phyloP scores from a whole-genome alignment of 2,888 invertebrate genomes.

The Drosophila acutilabella region DNA sequence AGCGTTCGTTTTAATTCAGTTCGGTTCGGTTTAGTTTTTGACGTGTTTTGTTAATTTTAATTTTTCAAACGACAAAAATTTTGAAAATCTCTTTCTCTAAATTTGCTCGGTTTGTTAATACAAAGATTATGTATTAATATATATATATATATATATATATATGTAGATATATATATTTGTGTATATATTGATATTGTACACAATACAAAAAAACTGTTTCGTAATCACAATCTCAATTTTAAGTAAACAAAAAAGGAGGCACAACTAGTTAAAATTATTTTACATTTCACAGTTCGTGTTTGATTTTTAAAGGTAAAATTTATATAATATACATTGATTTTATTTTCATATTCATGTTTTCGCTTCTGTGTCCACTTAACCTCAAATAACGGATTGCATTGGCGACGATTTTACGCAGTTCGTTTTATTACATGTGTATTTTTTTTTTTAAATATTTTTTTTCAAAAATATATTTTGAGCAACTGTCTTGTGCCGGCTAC shows the following conservation, averaged over 20 bases:
- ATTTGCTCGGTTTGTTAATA: conserved; percentile 51
- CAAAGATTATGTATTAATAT: conserved; percentile 24
- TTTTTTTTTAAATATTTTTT: conserved; percentile 67
- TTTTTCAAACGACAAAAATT: conserved; percentile 16
- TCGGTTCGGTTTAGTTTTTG: conserved; percentile 48
- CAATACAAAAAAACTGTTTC: conserved; percentile 62
- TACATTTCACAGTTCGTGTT: conserved; percentile 3
- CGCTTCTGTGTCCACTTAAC: conserved; percentile 59
- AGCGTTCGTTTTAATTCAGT: conserved; percentile 68
- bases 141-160: no score
- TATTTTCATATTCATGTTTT: conserved; percentile 3
- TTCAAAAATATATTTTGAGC: conserved; percentile 66
- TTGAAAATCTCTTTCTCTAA: conserved; percentile 45
- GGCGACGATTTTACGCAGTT: conserved; percentile 10
- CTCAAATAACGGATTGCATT: conserved; percentile 57
- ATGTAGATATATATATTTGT: no score
- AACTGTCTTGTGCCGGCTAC: conserved; percentile 54
- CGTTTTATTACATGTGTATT: conserved; percentile 11
- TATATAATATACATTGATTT: conserved; percentile 21
- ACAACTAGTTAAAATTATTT: conserved; percentile 49
- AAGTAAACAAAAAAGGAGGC: conserved; percentile 11
- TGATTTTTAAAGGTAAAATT: conserved; percentile 10
- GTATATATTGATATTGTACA: conserved; percentile 2
- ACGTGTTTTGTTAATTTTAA: conserved; percentile 42
- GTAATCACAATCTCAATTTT: conserved; percentile 62